Conservation (phyloP, 2,797 vertebrate genomes). For the Coregonus sp. region DNA sequence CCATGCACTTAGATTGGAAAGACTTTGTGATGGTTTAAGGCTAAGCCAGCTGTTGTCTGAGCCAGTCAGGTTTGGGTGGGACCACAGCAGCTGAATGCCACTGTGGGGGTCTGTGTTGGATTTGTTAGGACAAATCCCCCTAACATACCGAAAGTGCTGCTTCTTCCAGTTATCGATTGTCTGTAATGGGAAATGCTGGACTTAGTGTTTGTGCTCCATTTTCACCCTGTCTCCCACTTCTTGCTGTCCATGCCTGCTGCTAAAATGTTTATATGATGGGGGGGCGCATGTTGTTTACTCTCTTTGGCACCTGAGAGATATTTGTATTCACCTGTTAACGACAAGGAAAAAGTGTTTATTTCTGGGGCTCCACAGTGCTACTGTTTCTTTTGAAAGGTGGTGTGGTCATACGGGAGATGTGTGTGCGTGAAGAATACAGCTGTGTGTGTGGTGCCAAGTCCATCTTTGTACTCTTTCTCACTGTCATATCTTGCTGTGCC, state of each 20-base stretch:
- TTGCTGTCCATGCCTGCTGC: constrained; percentile 45
- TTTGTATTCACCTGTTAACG: constrained; percentile 17
- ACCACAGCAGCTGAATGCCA: constrained; percentile 67
- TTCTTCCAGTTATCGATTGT: constrained; percentile 64
- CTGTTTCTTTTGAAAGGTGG: constrained; percentile 36
- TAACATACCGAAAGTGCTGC: constrained; percentile 73
- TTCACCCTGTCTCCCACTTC: constrained; percentile 34
- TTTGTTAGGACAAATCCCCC: constrained; percentile 33
- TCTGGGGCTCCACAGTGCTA: constrained; percentile 18
- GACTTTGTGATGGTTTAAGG: background rate
- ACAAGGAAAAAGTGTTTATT: constrained; percentile 30
- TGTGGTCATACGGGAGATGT: constrained; percentile 8
- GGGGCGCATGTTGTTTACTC: constrained; percentile 13
- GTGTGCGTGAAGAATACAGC: constrained; percentile 17
- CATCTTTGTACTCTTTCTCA: constrained; percentile 31
- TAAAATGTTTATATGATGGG: constrained; percentile 43
- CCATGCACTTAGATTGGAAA: constrained; percentile 29
- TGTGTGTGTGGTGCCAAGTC: constrained; percentile 39
- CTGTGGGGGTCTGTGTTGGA: constrained; percentile 38
- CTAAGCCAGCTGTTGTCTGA: constrained; percentile 24
- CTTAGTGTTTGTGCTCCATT: constrained; percentile 62
- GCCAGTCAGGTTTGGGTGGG: constrained; percentile 44
- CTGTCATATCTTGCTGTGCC: constrained; percentile 49
- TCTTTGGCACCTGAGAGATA: constrained; percentile 37
- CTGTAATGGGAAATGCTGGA: constrained; percentile 68